Evolutionary conservation across 2,888 invertebrate species (phyloP), one percentile per base, ranked within the genome.

Genomic region (Linnaemya vulpina): DNA sequence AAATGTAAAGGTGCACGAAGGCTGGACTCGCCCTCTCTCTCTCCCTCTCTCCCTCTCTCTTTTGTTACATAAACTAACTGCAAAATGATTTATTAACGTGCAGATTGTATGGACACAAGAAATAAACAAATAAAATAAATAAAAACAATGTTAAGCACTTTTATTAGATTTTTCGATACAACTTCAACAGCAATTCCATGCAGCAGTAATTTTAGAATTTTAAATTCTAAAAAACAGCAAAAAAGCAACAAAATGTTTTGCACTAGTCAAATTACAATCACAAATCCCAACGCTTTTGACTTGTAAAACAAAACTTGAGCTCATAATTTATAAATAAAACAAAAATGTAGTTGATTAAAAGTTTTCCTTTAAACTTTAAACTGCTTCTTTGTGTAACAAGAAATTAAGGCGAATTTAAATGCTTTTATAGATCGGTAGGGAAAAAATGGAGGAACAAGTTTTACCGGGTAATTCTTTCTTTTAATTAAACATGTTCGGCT

Each of bases 1-100:
- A 85, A 81, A 81, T 82, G 75, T 70, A 49, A 58, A 58, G 49
- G n/a, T 58, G 55, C 82, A 74, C 62, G 74, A 74, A 78, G 60
- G 30, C 67, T 46, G 55, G 46, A 4, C 25, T 10, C 55, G 30
- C 60, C 25, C 53, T 53, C 10, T 22, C 20, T 4, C 53, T 9
- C 22, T 22, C 53, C 5, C 25, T 10, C 43, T 40, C 51, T 30
- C 53, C 22, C 10, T 22, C 11, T 4, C 22, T 9, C 22, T 22
- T 22, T 8, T 55, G n/a, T 43, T 63, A 53, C 49, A 35, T 10
- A 55, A 71, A 58, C 67, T 53, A 74, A 68, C 17, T 4, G 67
- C 67, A 80, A 80, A 80, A 80, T 74, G 74, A 80, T 74, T 51
- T 51, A 80, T 80, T 80, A 17, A 68, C 17, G 11, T 43, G 35